Percentiles rank a stretch among this genome's conserved stretches.
Conservation (phyloP, 2,888 invertebrate genomes). For the Drosophila hamatofila region DNA sequence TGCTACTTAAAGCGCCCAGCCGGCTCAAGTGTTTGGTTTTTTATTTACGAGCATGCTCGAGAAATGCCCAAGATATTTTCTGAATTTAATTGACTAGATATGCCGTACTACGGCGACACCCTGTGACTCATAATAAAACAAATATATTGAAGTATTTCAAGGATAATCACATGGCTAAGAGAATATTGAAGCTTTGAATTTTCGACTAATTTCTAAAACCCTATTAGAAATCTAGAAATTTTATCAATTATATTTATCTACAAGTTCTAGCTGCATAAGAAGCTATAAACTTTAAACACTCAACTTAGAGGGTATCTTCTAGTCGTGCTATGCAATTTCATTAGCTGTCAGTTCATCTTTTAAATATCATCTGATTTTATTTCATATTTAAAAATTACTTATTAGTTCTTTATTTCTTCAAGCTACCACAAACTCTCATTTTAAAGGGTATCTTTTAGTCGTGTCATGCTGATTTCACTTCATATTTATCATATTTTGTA, state of each 20-base stretch:
- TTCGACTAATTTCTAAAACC: no score
- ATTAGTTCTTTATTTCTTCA: neutral
- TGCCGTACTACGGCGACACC: neutral
- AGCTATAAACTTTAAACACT: no score
- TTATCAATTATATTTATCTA: no score
- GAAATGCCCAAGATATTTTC: conserved; percentile 14
- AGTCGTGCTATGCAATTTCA: neutral
- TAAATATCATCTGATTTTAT: neutral
- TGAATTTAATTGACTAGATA: neutral
- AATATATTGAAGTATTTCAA: no score
- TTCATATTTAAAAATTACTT: neutral
- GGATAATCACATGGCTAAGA: no score
- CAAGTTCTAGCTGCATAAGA: no score
- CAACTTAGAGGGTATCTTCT: neutral
- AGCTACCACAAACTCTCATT: neutral
- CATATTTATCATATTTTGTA: neutral
- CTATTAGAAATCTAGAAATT: no score
- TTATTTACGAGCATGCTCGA: conserved; percentile 55
- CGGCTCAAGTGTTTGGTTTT: conserved; percentile 62
- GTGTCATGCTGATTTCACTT: neutral
- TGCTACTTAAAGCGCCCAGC: conserved; percentile 37
- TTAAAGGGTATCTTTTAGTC: neutral
- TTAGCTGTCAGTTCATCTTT: neutral
- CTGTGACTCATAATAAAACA: no score
- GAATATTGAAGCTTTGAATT: no score